Conservation (phyloP, 1,140 invertebrate genomes). For the Apis florea region DNA sequence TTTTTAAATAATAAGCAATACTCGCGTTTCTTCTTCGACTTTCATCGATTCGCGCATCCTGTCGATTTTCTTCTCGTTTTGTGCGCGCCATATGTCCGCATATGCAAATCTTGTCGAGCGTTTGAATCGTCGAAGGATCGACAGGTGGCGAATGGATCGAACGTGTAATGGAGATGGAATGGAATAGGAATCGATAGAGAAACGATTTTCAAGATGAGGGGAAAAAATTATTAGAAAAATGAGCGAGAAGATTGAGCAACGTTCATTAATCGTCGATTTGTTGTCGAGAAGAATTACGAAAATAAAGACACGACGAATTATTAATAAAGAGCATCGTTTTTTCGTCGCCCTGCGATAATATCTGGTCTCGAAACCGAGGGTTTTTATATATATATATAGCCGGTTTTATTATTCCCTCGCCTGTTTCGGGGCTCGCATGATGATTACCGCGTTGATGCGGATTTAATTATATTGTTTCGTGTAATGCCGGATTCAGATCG, state of each 20-base stretch:
- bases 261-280: neutral
- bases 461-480: slow-evolving; percentile 47
- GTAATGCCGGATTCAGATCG: slow-evolving; percentile 33
- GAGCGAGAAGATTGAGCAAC: too few relatives aligned
- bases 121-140: neutral
- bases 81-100: slow-evolving; percentile 64
- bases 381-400: slow-evolving; percentile 9
- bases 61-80: slow-evolving; percentile 51
- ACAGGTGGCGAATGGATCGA: neutral
- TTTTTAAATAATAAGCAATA: too few relatives aligned
- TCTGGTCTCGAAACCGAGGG: slow-evolving; percentile 12
- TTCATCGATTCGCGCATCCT: too few relatives aligned
- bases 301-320: too few relatives aligned
- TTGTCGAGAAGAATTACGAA: too few relatives aligned
- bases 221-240: too few relatives aligned
- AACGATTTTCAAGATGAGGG: neutral
- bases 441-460: slow-evolving; percentile 29
- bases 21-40: too few relatives aligned
- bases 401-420: slow-evolving; percentile 40
- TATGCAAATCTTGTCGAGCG: slow-evolving; percentile 58
- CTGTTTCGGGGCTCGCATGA: neutral
- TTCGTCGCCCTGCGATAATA: slow-evolving; percentile 3
- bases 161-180: too few relatives aligned
- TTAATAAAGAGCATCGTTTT: neutral
- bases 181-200: neutral